Conservation (phyloP, 2,797 vertebrate genomes). For the Anguilla anguilla region DNA sequence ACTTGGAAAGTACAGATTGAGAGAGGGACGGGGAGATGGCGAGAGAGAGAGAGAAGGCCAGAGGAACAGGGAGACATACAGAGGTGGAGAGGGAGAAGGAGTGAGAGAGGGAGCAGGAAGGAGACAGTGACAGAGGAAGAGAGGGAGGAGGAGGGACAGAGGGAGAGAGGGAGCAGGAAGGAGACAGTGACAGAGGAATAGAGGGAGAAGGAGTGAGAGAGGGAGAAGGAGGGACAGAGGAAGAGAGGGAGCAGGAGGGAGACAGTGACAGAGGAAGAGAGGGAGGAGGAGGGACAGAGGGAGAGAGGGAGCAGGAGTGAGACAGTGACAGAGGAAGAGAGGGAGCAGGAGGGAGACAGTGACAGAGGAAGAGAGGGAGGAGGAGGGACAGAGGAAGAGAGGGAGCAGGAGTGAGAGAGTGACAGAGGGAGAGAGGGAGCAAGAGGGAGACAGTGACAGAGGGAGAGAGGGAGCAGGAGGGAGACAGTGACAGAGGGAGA, state of each 20-base stretch:
- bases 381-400: not conserved
- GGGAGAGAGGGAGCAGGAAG: too few species aligned
- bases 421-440: too few species aligned
- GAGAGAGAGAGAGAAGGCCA: too few species aligned
- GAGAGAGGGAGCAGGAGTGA: not conserved
- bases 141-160: not conserved
- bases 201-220: not conserved
- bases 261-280: not conserved
- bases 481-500: not conserved
- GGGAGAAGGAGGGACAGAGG: not conserved
- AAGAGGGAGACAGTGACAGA: too few species aligned
- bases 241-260: not conserved
- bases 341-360: not conserved
- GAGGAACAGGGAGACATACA: not conserved
- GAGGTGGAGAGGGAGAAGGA: too few species aligned
- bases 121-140: not conserved
- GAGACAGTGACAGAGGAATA: not conserved
- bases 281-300: not conserved
- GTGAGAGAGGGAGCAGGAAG: too few species aligned
- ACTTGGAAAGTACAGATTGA: too few species aligned
- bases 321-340: not conserved
- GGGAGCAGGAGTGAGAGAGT: not conserved
- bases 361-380: not conserved
- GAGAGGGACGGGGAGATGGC: too few species aligned
- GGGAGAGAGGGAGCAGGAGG: not conserved